Evolutionary conservation across 2,888 invertebrate species (phyloP).

Genomic region (Druceiella hillmani): DNA sequence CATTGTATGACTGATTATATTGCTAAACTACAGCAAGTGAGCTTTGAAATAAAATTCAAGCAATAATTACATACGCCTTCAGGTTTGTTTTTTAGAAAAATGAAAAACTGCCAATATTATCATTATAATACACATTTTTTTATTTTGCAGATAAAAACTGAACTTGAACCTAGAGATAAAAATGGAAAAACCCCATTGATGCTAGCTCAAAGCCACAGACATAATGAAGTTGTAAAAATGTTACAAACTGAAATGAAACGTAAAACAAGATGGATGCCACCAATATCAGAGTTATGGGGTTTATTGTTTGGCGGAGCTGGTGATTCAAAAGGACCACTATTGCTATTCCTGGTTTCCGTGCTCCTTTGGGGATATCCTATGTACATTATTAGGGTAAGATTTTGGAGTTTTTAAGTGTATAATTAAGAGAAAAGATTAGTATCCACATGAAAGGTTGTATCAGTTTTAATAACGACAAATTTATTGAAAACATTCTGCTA

Average conservation of each 20-base stretch:
- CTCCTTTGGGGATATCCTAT: constrained; percentile 91
- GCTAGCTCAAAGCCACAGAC: constrained; percentile 83
- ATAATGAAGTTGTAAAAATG: constrained; percentile 76
- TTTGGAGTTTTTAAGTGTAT: no score
- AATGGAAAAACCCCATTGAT: constrained; percentile 90
- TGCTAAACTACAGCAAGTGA: no score
- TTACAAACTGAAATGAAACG: constrained; percentile 78
- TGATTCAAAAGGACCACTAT: constrained; percentile 81
- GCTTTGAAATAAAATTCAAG: no score
- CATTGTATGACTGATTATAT: no score
- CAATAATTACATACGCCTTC: no score
- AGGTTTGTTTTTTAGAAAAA: no score
- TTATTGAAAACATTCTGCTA: no score
- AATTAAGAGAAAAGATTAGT: no score
- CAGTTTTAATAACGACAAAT: no score
- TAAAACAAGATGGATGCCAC: constrained; percentile 80
- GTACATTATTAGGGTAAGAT: constrained; percentile 76
- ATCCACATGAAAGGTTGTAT: no score
- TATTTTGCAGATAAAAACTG: constrained; percentile 68
- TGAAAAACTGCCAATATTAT: no score
- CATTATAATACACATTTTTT: no score
- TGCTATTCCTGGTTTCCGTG: constrained; percentile 81
- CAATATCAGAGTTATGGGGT: constrained; percentile 83
- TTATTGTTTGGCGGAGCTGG: constrained; percentile 87
- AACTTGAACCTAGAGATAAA: constrained; percentile 81